A percentile compares a stretch with the other conserved stretches of the same genome.
These are phyloP conservation scores for Pongo abelii DNA, from an alignment of 2,113 vertebrate species.

Conservation along the genomic window DNA sequence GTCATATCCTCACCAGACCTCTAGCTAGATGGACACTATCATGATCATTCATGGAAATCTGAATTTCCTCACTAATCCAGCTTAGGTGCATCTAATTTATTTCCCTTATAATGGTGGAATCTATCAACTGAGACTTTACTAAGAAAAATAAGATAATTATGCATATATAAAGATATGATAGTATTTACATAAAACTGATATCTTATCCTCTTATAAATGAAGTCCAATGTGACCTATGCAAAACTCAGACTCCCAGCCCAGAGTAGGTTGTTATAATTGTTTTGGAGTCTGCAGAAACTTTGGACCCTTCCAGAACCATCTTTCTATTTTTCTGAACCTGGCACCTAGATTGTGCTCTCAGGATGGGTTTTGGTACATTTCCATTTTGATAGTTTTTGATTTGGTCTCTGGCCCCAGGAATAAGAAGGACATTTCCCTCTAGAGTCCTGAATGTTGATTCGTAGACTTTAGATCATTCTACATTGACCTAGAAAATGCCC, in stretches of 20 bases:
- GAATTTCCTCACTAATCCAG: slow-evolving; percentile 21
- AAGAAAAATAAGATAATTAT: slow-evolving; percentile 19
- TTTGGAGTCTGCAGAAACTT: not conserved
- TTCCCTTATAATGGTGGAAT: not conserved
- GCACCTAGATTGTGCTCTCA: not conserved
- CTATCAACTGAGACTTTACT: not conserved
- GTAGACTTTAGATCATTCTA: not conserved
- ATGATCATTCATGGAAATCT: not conserved
- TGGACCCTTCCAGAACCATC: not conserved
- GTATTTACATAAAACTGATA: slow-evolving; percentile 26
- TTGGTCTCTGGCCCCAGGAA: not conserved
- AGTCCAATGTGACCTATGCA: not conserved
- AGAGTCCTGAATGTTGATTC: not conserved
- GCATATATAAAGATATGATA: not conserved
- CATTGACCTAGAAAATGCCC: not conserved
- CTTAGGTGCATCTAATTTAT: not conserved
- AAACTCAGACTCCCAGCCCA: not conserved
- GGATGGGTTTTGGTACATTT: not conserved
- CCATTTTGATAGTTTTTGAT: slow-evolving; percentile 3
- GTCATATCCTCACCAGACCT: not conserved
- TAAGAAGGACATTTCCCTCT: not conserved
- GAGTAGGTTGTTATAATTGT: not conserved
- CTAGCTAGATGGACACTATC: not conserved
- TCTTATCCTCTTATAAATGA: slow-evolving; percentile 34
- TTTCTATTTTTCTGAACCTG: not conserved